A percentile compares a stretch with the other conserved stretches of the same genome.
Conservation (phyloP, 2,888 invertebrate genomes). For the Eilema griseolum region DNA sequence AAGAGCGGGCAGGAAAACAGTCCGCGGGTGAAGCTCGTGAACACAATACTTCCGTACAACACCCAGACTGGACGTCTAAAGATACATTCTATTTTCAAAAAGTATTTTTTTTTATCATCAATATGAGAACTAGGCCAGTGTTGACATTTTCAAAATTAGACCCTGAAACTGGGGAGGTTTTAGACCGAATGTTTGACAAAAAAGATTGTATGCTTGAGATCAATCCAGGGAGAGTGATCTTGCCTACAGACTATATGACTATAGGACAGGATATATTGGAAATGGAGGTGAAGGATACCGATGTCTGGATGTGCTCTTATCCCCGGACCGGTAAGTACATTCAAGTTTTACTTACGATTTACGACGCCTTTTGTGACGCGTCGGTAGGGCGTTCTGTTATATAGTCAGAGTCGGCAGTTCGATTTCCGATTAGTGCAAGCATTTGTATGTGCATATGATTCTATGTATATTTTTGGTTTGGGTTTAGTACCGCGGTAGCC, state of each 20-base stretch:
- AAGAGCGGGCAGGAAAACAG: constrained; percentile 69
- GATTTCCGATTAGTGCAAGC: background rate
- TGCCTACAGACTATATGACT: constrained; percentile 90
- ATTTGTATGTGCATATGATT: no score
- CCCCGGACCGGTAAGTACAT: constrained; percentile 92
- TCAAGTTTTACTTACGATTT: background rate
- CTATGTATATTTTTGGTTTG: no score
- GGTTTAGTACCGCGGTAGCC: no score
- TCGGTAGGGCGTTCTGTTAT: no score
- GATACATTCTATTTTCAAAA: constrained; percentile 20
- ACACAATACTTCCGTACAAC: constrained; percentile 65
- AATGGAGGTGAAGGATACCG: constrained; percentile 90
- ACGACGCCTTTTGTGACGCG: background rate
- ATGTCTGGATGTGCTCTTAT: constrained; percentile 95
- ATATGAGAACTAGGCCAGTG: constrained; percentile 74
- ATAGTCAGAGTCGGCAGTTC: background rate
- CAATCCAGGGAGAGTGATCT: constrained; percentile 90
- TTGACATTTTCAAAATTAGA: constrained; percentile 88
- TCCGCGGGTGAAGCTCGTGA: constrained; percentile 59
- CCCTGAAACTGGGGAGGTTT: constrained; percentile 84
- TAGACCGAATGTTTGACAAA: constrained; percentile 90
- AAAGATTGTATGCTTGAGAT: constrained; percentile 91
- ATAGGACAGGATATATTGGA: constrained; percentile 90
- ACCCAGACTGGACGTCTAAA: constrained; percentile 45
- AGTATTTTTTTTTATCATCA: constrained; percentile 20